A percentile compares a stretch with the other conserved stretches of the same genome.
Conservation (phyloP, 2,797 vertebrate species). For the Aphelocoma californica region DNA sequence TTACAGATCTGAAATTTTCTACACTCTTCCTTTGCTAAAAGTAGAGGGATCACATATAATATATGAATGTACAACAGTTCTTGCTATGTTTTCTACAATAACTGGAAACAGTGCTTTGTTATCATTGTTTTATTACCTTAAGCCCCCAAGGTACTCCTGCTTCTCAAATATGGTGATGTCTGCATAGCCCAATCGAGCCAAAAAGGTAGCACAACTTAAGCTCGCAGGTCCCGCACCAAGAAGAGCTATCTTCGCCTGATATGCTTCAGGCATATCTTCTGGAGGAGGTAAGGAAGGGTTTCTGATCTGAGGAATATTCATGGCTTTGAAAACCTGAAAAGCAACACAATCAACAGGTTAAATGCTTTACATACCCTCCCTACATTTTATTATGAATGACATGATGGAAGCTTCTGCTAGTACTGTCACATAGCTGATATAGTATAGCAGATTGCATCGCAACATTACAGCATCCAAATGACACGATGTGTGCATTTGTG, state of each 20-base stretch:
- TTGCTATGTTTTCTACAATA: not conserved
- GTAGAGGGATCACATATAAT: not conserved
- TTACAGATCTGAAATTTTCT: not conserved
- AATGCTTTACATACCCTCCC: not conserved
- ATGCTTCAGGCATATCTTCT: slow-evolving; percentile 83
- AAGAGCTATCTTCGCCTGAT: slow-evolving; percentile 85
- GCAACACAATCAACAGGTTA: slow-evolving; percentile 36
- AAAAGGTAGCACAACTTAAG: slow-evolving; percentile 90
- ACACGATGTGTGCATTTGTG: not conserved
- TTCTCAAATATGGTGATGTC: slow-evolving; percentile 93
- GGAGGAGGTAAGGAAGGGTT: slow-evolving; percentile 81
- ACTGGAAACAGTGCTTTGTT: not conserved
- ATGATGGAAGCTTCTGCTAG: not conserved
- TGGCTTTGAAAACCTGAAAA: slow-evolving; percentile 89
- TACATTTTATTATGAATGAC: not conserved
- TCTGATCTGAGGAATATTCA: slow-evolving; percentile 90
- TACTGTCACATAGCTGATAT: not conserved
- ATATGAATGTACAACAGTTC: not conserved
- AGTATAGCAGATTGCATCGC: not conserved
- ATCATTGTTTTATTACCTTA: slow-evolving; percentile 80
- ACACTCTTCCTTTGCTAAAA: not conserved
- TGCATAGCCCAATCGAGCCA: slow-evolving; percentile 90
- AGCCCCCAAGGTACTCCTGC: slow-evolving; percentile 86
- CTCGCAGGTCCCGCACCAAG: slow-evolving; percentile 92
- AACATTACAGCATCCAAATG: not conserved